These are phyloP conservation scores for Sminthurides bifidus DNA, from an alignment of 1,140 invertebrate genomes.

Conservation along the genomic window DNA sequence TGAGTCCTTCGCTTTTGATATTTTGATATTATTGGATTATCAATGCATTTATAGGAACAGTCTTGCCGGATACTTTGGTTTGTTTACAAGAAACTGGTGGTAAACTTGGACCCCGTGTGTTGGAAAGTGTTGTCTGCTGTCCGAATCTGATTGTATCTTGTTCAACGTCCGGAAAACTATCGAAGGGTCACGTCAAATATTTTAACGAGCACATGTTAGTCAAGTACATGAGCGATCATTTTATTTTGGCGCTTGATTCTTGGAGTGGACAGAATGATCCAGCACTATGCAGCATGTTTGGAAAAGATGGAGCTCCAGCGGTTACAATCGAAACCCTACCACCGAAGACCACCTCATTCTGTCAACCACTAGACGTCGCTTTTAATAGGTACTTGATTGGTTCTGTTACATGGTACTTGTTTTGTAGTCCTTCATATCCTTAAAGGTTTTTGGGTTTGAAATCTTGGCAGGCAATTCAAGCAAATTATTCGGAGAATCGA, in stretches of 20 bases:
- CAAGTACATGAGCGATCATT: no score
- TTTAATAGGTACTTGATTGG: no score
- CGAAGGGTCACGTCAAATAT: conserved; percentile 1
- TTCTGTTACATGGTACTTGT: no score
- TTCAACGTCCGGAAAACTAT: conserved; percentile 14
- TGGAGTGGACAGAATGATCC: no score
- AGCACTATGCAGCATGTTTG: not conserved
- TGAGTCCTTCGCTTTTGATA: no score
- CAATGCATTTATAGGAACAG: no score
- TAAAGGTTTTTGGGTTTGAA: no score
- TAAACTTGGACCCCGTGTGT: conserved; percentile 2
- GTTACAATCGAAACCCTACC: conserved; percentile 3
- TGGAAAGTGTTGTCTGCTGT: not conserved
- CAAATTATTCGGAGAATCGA: conserved; percentile 4
- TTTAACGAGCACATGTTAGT: conserved; percentile 19
- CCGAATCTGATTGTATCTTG: conserved; percentile 13
- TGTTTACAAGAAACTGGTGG: conserved; percentile 15
- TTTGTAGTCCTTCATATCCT: no score
- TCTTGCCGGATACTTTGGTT: conserved; percentile 11
- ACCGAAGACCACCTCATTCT: conserved; percentile 3
- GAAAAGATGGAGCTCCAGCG: not conserved
- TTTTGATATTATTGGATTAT: no score
- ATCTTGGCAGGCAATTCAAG: conserved; percentile 13
- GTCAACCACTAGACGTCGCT: conserved; percentile 1
- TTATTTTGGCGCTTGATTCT: no score